phyloP scores from a whole-genome alignment of 2,113 vertebrate genomes.

The Eupsittula cactorum region DNA sequence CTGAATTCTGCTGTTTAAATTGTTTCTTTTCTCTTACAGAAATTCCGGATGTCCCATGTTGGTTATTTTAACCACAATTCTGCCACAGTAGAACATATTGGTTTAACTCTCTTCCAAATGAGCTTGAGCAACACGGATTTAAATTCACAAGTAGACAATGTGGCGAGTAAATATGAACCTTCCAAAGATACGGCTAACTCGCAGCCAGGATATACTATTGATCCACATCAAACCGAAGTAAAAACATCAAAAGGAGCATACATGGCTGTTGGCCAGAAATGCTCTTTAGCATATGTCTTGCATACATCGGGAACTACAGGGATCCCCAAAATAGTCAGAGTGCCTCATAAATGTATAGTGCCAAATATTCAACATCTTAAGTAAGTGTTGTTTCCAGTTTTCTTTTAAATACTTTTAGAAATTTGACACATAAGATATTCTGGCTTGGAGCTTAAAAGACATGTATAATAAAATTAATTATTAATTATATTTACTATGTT shows the following conservation, averaged over 20 bases:
- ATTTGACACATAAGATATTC: not conserved
- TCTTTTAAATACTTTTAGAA: not conserved
- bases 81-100: conserved; percentile 67
- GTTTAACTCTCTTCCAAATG: conserved; percentile 79
- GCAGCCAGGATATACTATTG: rapidly evolving
- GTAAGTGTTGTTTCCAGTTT: conserved; percentile 71
- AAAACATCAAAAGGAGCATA: not conserved
- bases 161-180: conserved; percentile 5
- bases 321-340: conserved; percentile 88
- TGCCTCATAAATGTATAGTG: conserved; percentile 91
- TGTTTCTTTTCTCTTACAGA: conserved; percentile 72
- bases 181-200: not conserved
- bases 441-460: not conserved
- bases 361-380: conserved; percentile 92
- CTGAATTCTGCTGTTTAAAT: not conserved
- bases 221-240: not conserved
- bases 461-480: not conserved
- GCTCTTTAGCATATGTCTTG: conserved; percentile 84
- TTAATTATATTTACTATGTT: not conserved
- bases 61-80: conserved; percentile 52
- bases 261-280: not conserved
- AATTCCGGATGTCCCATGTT: conserved; percentile 75
- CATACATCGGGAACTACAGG: conserved; percentile 97
- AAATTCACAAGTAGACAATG: not conserved
- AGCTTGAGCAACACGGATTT: not conserved